Evolutionary conservation across 2,113 vertebrate species (phyloP).

Genomic region (Syngnathoides biaculeatus): DNA sequence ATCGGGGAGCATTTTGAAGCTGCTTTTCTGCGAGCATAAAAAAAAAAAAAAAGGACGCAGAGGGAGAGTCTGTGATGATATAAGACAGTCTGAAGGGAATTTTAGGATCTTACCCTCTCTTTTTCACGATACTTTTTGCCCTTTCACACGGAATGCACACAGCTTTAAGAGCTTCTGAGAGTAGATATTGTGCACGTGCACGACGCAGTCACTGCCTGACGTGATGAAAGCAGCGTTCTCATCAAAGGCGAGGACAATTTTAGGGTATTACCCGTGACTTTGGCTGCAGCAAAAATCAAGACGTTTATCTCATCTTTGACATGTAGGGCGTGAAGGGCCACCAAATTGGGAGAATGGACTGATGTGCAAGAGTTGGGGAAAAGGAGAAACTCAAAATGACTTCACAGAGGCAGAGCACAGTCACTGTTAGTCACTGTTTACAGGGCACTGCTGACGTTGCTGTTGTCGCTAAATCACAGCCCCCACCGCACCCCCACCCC

Average conservation of each 20-base stretch:
- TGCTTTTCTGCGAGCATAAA: constrained; percentile 21
- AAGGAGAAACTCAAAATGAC: not conserved
- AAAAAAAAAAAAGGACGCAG: constrained; percentile 7
- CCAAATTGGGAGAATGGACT: not conserved
- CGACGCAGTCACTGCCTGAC: constrained; percentile 8
- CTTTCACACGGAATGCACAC: constrained; percentile 18
- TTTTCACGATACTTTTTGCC: not conserved
- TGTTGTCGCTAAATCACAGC: constrained; percentile 14
- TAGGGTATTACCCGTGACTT: not conserved
- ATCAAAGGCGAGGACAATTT: constrained; percentile 31
- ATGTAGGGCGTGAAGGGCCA: not conserved
- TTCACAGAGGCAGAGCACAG: constrained; percentile 15
- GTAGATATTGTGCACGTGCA: constrained; percentile 36
- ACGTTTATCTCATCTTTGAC: too few relatives aligned
- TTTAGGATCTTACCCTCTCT: not conserved
- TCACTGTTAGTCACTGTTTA: constrained; percentile 33
- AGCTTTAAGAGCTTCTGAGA: constrained; percentile 21
- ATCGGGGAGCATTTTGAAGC: constrained; percentile 23
- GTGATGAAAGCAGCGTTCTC: constrained; percentile 38
- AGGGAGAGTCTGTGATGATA: constrained; percentile 32
- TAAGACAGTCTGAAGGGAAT: constrained; percentile 16
- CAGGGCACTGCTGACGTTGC: constrained; percentile 23
- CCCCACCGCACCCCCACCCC: not conserved
- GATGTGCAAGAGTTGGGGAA: not conserved
- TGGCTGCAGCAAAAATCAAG: not conserved